phyloP scores from a whole-genome alignment of 2,888 invertebrate species.

The Tethea ocularis region DNA sequence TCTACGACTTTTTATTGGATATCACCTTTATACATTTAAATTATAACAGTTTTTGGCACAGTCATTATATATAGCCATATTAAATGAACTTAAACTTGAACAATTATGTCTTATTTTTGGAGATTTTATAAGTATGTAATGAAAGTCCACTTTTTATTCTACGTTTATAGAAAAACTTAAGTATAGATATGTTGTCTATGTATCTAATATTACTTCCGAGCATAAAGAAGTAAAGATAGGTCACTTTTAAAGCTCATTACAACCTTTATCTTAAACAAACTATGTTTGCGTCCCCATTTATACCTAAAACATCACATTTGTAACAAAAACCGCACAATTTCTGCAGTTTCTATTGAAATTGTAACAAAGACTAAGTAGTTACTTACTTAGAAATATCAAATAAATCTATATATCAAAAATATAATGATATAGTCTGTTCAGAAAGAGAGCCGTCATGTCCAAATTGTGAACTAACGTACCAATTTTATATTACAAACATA shows the following conservation, averaged over 20 bases:
- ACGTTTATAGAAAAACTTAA: background rate
- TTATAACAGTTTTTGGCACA: background rate
- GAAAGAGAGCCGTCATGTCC: too few species aligned
- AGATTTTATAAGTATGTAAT: background rate
- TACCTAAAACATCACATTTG: background rate
- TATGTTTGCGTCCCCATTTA: background rate
- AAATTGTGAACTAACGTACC: too few species aligned
- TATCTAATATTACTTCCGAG: background rate
- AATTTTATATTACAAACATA: too few species aligned
- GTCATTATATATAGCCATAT: background rate
- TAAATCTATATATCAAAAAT: background rate
- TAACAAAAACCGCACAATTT: background rate
- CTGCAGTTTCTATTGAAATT: conserved; percentile 9
- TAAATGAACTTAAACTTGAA: background rate
- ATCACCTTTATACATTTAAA: background rate
- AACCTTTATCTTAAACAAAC: background rate
- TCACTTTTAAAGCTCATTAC: background rate
- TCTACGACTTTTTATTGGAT: background rate
- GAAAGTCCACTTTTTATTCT: background rate
- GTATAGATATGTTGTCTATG: background rate
- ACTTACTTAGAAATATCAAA: background rate
- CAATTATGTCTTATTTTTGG: background rate
- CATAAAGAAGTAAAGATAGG: background rate
- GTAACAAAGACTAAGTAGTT: conserved; percentile 18
- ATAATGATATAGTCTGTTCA: conserved; percentile 20